A percentile compares a stretch with the other conserved stretches of the same genome.
Evolutionary conservation across 1,140 invertebrate genomes (phyloP).

Genomic region (Drosophila yakuba): DNA sequence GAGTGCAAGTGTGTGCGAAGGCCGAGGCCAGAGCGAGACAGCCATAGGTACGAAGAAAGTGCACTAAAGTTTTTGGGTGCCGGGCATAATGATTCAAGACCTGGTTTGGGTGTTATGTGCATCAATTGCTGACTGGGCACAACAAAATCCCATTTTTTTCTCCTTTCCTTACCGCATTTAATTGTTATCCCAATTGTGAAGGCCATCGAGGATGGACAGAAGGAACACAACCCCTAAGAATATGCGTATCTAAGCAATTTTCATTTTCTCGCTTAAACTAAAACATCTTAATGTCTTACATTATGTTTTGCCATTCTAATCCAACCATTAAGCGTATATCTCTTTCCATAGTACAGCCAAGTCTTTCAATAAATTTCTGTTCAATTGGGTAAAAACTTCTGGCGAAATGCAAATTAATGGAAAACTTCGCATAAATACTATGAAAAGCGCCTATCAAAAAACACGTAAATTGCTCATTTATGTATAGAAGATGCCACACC

Average conservation of each 20-base stretch:
- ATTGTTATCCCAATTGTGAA: conserved; percentile 34
- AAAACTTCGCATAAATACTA: conserved; percentile 18
- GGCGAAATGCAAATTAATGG: conserved; percentile 33
- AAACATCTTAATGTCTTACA: not conserved
- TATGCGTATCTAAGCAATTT: not conserved
- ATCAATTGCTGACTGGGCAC: conserved; percentile 46
- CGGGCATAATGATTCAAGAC: conserved; percentile 37
- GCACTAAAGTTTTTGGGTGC: conserved; percentile 60
- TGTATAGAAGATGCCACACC: conserved; percentile 53
- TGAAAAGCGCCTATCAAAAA: conserved; percentile 42
- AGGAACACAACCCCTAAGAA: too few relatives aligned
- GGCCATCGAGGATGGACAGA: not conserved
- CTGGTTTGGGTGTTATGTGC: conserved; percentile 18
- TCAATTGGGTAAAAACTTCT: conserved; percentile 1
- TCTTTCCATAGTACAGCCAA: not conserved
- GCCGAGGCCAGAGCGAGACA: conserved; percentile 42
- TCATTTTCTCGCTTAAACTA: not conserved
- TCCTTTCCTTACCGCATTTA: conserved; percentile 27
- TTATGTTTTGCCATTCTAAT: not conserved
- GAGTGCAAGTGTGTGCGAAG: conserved; percentile 10
- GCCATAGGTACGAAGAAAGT: conserved; percentile 71
- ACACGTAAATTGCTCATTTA: conserved; percentile 73
- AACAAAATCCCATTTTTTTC: conserved; percentile 40
- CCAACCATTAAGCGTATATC: not conserved
- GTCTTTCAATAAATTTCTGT: not conserved